phyloP scores from a whole-genome alignment of 2,797 vertebrate genomes.

The Leptodactylus fallax region DNA sequence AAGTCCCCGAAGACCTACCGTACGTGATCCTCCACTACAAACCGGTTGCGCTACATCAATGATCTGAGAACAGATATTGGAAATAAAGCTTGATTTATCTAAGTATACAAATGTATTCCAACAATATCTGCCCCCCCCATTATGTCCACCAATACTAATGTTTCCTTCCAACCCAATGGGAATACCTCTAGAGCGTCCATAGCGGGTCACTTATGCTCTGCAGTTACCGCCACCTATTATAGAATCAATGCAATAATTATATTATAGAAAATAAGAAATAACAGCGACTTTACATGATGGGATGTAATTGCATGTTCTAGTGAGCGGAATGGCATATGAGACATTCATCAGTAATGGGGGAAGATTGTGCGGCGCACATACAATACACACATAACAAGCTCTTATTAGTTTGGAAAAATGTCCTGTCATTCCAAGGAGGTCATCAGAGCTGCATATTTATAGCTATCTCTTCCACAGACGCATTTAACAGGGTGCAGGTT shows the following conservation, averaged over 20 bases:
- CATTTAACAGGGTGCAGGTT: constrained; percentile 15
- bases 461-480: not conserved
- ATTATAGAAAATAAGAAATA: constrained; percentile 30
- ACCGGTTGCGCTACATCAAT: no score
- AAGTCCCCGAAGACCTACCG: no score
- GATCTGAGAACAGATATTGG: no score
- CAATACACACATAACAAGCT: constrained; percentile 41
- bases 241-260: constrained; percentile 41
- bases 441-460: constrained; percentile 27
- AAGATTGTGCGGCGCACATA: not conserved
- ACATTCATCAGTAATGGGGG: not conserved
- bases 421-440: constrained; percentile 21
- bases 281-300: constrained; percentile 11
- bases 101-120: not conserved
- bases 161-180: no score
- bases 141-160: no score
- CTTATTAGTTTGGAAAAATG: constrained; percentile 38
- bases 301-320: constrained; percentile 24
- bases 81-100: not conserved
- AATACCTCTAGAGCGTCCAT: not conserved
- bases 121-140: not conserved
- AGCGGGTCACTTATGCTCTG: not conserved
- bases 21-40: not conserved
- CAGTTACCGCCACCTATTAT: not conserved
- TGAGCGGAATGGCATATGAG: not conserved